Evolutionary conservation across 2,888 invertebrate genomes (phyloP).

Genomic region (Pseudococcus longispinus): DNA sequence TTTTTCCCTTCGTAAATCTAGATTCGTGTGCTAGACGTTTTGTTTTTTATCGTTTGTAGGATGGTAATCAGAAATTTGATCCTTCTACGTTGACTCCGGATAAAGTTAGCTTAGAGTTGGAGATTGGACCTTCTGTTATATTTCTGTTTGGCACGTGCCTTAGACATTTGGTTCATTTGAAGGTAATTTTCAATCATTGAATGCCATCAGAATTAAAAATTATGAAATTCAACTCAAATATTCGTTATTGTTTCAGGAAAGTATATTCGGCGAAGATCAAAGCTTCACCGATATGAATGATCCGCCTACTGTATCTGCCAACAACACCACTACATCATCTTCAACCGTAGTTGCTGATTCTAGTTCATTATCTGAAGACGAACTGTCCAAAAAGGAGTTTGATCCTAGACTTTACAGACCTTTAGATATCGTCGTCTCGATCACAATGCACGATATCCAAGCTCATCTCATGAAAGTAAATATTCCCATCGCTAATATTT

Average conservation of each 20-base stretch:
- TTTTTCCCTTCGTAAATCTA: neutral
- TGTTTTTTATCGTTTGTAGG: slow-evolving; percentile 49
- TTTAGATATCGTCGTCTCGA: slow-evolving; percentile 87
- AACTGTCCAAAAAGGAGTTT: slow-evolving; percentile 60
- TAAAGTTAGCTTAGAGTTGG: slow-evolving; percentile 87
- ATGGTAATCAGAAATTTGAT: slow-evolving; percentile 80
- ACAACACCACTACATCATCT: slow-evolving; percentile 55
- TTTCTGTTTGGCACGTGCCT: slow-evolving; percentile 91
- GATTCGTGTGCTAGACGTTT: neutral
- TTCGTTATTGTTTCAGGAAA: slow-evolving; percentile 71
- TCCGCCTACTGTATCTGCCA: slow-evolving; percentile 58
- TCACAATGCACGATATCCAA: slow-evolving; percentile 94
- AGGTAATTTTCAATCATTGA: slow-evolving; percentile 64
- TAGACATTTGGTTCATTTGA: slow-evolving; percentile 85
- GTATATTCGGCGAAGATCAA: slow-evolving; percentile 97
- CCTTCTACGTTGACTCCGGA: slow-evolving; percentile 86
- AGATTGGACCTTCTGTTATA: slow-evolving; percentile 92
- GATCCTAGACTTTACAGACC: slow-evolving; percentile 90
- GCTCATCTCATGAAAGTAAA: slow-evolving; percentile 84
- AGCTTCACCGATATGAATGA: slow-evolving; percentile 86
- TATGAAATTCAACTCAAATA: neutral
- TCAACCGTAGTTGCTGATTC: slow-evolving; percentile 54
- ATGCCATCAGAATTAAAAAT: neutral
- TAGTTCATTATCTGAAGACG: slow-evolving; percentile 63
- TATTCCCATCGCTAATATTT: too few relatives aligned